These are phyloP conservation scores for Leucophenga maculata DNA, from an alignment of 2,888 invertebrate species.

Conservation along the genomic window DNA sequence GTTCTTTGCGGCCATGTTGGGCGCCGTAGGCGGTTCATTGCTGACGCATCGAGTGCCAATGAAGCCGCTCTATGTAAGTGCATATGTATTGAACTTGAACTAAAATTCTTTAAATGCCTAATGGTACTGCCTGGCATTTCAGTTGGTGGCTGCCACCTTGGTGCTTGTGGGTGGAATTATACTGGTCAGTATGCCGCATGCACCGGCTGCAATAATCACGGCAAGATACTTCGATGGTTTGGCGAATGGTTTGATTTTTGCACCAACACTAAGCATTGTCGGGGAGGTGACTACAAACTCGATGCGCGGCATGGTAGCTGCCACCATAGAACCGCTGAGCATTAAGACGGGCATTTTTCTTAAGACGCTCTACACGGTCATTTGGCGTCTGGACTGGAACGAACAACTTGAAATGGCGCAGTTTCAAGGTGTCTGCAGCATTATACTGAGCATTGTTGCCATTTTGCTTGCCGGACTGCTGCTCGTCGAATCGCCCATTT, in stretches of 20 bases:
- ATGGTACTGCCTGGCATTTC: too few relatives aligned
- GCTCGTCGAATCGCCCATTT: conserved; percentile 57
- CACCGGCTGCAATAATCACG: conserved; percentile 37
- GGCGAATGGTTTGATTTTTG: conserved; percentile 60
- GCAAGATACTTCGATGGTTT: conserved; percentile 61
- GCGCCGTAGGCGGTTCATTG: conserved; percentile 50
- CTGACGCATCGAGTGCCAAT: conserved; percentile 54
- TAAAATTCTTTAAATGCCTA: neutral
- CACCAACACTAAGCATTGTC: conserved; percentile 51
- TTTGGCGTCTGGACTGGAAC: neutral
- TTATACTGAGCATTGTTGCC: conserved; percentile 44
- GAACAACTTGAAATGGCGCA: conserved; percentile 26
- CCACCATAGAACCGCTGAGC: conserved; percentile 47
- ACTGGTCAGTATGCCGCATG: conserved; percentile 35
- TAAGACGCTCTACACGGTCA: conserved; percentile 44
- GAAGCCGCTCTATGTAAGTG: conserved; percentile 55
- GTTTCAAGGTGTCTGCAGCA: conserved; percentile 43
- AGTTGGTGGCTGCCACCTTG: conserved; percentile 46
- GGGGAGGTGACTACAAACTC: conserved; percentile 52
- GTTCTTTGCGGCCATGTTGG: conserved; percentile 66
- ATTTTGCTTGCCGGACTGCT: conserved; percentile 37
- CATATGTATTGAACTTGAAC: neutral
- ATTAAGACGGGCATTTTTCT: conserved; percentile 54
- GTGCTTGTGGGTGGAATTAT: conserved; percentile 55
- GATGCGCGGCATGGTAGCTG: conserved; percentile 51